These are phyloP conservation scores for Nemapogon koenigi DNA, from an alignment of 2,888 invertebrate species.

Conservation along the genomic window DNA sequence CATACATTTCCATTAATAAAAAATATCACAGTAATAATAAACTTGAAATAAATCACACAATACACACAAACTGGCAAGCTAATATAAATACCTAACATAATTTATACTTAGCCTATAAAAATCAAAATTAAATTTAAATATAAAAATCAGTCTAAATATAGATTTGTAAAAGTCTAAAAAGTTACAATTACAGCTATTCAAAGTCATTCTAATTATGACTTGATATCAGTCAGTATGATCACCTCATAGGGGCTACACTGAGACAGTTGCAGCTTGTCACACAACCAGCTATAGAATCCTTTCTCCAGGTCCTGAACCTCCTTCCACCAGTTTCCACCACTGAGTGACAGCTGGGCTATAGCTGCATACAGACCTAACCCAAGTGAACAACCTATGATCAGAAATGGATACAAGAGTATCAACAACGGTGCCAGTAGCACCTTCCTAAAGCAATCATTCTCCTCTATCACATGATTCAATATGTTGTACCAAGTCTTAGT, in stretches of 20 bases:
- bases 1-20: too few species aligned
- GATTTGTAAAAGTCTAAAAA: too few species aligned
- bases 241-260: conserved; percentile 81
- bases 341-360: conserved; percentile 72
- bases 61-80: too few species aligned
- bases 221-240: conserved; percentile 68
- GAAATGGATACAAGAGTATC: conserved; percentile 72
- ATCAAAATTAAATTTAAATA: too few species aligned
- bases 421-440: conserved; percentile 71
- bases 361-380: conserved; percentile 73
- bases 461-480: conserved; percentile 72
- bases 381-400: conserved; percentile 69
- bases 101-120: too few species aligned
- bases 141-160: too few species aligned
- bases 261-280: conserved; percentile 68
- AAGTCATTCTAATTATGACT: conserved; percentile 20
- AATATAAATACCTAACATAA: too few species aligned
- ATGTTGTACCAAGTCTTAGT: conserved; percentile 81
- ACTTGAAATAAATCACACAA: too few species aligned
- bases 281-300: conserved; percentile 81
- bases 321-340: conserved; percentile 71
- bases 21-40: too few species aligned
- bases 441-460: conserved; percentile 67
- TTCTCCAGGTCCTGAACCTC: conserved; percentile 78
- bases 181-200: too few species aligned